Base-by-base conservation (phyloP, 53 echinoderm and acorn worm genomes). In the Antedon mediterranea region DNA sequence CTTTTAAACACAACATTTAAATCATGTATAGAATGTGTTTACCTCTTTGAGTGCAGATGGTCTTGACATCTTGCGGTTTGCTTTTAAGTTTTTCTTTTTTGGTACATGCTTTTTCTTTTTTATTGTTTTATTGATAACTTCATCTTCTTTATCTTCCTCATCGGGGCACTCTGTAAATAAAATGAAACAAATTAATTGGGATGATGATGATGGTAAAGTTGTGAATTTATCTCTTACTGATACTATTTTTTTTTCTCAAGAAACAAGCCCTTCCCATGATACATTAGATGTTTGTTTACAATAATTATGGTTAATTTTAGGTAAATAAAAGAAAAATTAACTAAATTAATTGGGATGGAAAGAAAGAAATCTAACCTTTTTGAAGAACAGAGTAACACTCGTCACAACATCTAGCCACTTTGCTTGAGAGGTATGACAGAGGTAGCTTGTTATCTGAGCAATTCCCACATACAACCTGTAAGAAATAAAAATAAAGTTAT, bases 401-500 rank as follows among this genome's bases (percentile, higher is more conserved):
- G 57, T 92, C 92, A 70, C 97, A 97, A 15, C 92, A 88, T 75
- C 97, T 87, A 0, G 86, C 97, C 31, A 84, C 77, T 30, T 87
- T 89, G 31, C 84, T 86, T 13, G 81, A 71, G 13, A 97, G 80
- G 71, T 97, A 97, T 32, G 75, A 76, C 80, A 97, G 73, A 0
- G 87, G 86, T 6, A 86, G 78, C 75, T 97, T 97, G 70, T 90
- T 88, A 29, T 79, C 71, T 0, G 97, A 97, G 72, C 97, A 97
- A 71, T 89, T 81, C 9, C 97, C 92, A 41, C 97, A 97, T 9
- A 93, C 83, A 0, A 97, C 91, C 95, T 94, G 85, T 23, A 30
- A 15, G 33, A 43, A 11, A 74, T 73, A 34, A 71, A 37, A 37
- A 4, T 4, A 6, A 6, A 37, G 37, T 37, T 37, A 37, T 6